Base-by-base conservation (phyloP, 2,888 invertebrate species). In the Leistus spinibarbis region DNA sequence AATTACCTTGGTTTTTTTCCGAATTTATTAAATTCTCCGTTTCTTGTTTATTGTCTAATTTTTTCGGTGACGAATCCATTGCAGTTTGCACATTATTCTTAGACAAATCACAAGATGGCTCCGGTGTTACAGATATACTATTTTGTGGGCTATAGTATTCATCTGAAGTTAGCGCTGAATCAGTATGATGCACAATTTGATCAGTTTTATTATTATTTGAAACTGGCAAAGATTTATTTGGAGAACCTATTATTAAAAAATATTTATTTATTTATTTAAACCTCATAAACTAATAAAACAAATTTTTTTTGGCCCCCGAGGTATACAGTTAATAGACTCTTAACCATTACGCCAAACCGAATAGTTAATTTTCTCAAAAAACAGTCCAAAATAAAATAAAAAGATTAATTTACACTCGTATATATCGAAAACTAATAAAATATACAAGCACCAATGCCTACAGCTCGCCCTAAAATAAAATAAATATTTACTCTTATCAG, bases 61-160 rank as follows among this genome's bases (percentile, higher is more conserved):
- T 16, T 64, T 64, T 60, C 20, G 23, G 23, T 0, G 66, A n/a
- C n/a, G 17, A 17, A 19, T 66, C 66, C 4, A 4, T n/a, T 66
- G 65, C 16, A 27, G 13, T 54, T n/a, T 71, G 19, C 3, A 54
- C 64, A n/a, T 73, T 54, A 71, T 27, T 27, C 27, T 56, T 72
- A 16, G 23, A 17, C 10, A 65, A 19, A 40, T 68, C 67, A n/a
- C 10, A 17, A 20, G 56, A 57, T 24, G 73, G 73, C 54, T 74
- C 73, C 2, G 73, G 73, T 13, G 73, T 57, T n/a, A 19, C 67
- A 16, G 53, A 60, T 19, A 74, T 68, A 23, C 73, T 74, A 68
- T 74, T 74, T 24, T 66, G 40, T 7, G 73, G 73, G 23, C 75
- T 75, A 27, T 54, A 75, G 19, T 54, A 75, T 54, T 75, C 75